These are phyloP conservation scores for Orthonychiurus folsomi DNA, from an alignment of 2,888 invertebrate species.

Conservation along the genomic window DNA sequence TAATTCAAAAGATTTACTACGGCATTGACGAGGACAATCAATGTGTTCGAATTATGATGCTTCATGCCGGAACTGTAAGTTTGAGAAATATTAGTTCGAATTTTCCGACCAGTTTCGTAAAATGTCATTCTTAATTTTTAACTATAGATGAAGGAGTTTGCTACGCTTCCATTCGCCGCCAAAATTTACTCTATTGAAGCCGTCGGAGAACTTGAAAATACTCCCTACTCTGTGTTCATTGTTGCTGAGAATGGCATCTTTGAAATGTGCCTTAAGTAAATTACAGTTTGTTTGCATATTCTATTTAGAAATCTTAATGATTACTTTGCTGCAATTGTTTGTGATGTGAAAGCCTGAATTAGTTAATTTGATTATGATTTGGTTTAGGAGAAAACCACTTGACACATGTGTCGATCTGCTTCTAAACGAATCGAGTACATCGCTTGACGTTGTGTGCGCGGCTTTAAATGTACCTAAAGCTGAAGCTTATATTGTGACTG, in stretches of 20 bases:
- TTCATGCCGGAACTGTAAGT: constrained; percentile 32
- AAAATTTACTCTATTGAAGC: constrained; percentile 31
- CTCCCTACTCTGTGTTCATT: constrained; percentile 36
- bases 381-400: constrained; percentile 18
- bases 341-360: neutral
- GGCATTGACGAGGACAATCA: constrained; percentile 31
- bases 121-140: constrained; percentile 8
- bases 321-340: too few relatives aligned
- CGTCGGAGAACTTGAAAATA: constrained; percentile 21
- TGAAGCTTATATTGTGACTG: constrained; percentile 36
- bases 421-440: constrained; percentile 27
- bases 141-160: constrained; percentile 37
- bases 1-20: constrained; percentile 36
- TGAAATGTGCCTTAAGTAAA: constrained; percentile 29
- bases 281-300: constrained; percentile 5
- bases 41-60: constrained; percentile 26
- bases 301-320: too few relatives aligned
- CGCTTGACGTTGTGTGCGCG: constrained; percentile 35
- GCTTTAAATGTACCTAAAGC: constrained; percentile 36
- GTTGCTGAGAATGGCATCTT: constrained; percentile 31
- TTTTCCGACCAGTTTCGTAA: neutral
- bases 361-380: constrained; percentile 8
- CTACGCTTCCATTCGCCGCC: constrained; percentile 26
- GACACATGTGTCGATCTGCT: constrained; percentile 34
- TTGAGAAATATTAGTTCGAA: neutral